phyloP scores from a whole-genome alignment of 2,888 invertebrate species.

The Aspidiotus rigidus region DNA sequence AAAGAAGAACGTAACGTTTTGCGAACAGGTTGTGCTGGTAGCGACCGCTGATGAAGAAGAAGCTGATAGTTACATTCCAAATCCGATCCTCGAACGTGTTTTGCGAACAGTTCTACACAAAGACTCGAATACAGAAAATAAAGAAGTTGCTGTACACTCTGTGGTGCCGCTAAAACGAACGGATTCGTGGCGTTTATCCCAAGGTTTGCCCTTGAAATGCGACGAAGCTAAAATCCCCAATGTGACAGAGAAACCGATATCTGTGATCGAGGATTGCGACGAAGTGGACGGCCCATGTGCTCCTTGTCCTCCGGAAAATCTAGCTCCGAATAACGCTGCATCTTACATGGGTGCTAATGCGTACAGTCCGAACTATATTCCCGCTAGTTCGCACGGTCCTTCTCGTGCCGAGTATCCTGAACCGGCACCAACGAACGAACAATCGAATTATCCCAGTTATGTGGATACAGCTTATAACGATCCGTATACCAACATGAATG shows the following conservation, averaged over 20 bases:
- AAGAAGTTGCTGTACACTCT: constrained; percentile 38
- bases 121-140: constrained; percentile 48
- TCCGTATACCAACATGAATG: neutral
- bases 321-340: constrained; percentile 27
- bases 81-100: constrained; percentile 79
- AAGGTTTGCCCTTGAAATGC: constrained; percentile 34
- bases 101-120: constrained; percentile 70
- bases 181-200: constrained; percentile 37
- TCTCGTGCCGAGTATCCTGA: constrained; percentile 20
- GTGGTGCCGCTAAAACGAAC: constrained; percentile 40
- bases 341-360: constrained; percentile 23
- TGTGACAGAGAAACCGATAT: neutral
- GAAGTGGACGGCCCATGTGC: constrained; percentile 21
- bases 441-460: neutral
- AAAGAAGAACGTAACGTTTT: constrained; percentile 90
- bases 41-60: constrained; percentile 88
- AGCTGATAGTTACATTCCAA: constrained; percentile 80
- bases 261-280: neutral
- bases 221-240: constrained; percentile 10
- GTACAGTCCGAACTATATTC: constrained; percentile 29
- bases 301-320: constrained; percentile 21
- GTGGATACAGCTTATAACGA: neutral
- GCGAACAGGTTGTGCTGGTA: constrained; percentile 85
- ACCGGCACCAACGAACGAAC: neutral
- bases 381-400: constrained; percentile 15